phyloP scores from a whole-genome alignment of 2,888 invertebrate species.

The Lapara coniferarum region DNA sequence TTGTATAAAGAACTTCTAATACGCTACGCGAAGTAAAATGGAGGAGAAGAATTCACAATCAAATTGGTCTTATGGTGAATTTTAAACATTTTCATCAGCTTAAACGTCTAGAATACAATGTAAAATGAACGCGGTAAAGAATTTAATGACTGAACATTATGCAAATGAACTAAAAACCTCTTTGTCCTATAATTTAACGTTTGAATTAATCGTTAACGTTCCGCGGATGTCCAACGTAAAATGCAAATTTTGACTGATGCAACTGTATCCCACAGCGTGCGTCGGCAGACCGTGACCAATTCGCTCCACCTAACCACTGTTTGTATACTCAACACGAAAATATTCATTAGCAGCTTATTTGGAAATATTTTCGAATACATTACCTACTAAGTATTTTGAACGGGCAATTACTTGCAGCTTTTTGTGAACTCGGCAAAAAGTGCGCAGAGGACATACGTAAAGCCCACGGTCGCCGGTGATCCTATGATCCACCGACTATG shows the following conservation, averaged over 20 bases:
- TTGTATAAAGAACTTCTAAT: background rate
- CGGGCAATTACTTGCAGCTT: constrained; percentile 32
- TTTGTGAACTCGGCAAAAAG: background rate
- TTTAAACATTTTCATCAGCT: background rate
- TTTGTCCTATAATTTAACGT: constrained; percentile 60
- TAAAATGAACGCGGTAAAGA: background rate
- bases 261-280: constrained; percentile 70
- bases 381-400: background rate
- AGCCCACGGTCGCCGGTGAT: constrained; percentile 42
- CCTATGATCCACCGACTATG: constrained; percentile 65
- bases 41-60: background rate
- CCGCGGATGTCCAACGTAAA: constrained; percentile 66
- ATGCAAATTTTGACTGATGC: constrained; percentile 75
- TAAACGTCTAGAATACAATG: background rate
- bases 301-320: constrained; percentile 54
- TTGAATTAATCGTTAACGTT: constrained; percentile 65
- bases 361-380: constrained; percentile 44
- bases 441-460: background rate
- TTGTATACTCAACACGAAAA: constrained; percentile 56
- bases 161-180: constrained; percentile 41
- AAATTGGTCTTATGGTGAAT: too few relatives aligned
- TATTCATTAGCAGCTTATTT: constrained; percentile 62
- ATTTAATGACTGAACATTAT: constrained; percentile 27
- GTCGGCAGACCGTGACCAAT: constrained; percentile 68
- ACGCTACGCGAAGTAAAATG: background rate